Evolutionary conservation across 2,113 vertebrate genomes (phyloP), one percentile per base, ranked within the genome.

Genomic region (Laticauda colubrina): DNA sequence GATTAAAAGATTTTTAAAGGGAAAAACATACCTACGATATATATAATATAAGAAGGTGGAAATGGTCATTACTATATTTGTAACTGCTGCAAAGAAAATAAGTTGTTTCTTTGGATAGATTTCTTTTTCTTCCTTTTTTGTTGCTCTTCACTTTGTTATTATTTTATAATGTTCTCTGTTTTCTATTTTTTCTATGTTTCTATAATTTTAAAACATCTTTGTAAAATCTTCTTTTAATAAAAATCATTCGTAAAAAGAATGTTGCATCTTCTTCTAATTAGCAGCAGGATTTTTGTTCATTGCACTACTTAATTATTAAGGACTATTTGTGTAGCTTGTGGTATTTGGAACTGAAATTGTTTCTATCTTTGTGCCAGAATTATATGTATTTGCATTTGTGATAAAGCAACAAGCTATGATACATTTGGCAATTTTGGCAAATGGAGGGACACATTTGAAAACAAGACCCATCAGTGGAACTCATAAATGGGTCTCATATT

Each of bases 201-300:
- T 43, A 43, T 43, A 81, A 18, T 81, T 81, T 81, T 43, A 43
- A 21, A 81, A 7, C 64, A 43, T 81, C 7, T 81, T 81, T 1
- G 34, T 81, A 81, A 81, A 81, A 81, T 39, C 75, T 39, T 81
- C 6, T 81, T 81, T 81, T 81, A 81, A 81, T 81, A 43, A 43
- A 81, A 81, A 39, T 8, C 21, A 81, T 81, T 21, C 18, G 3
- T 39, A 43, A 81, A 43, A 39, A 81, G 45, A 69, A 34, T 53
- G 45, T 45, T 39, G 85, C 43, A 11, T 29, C 45, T 92, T 92
- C 48, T 55, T 92, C 23, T 55, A 89, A 85, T 92, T 89, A 88
- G 51, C n/a, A 43, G 48, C 87, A 54, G 59, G n/a, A 14, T 51
- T 75, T 88, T 24, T 91, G 14, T 54, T 88, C 39, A 53, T 75